phyloP scores from a whole-genome alignment of 2,888 invertebrate species.

The Macrostomum cliftonense region DNA sequence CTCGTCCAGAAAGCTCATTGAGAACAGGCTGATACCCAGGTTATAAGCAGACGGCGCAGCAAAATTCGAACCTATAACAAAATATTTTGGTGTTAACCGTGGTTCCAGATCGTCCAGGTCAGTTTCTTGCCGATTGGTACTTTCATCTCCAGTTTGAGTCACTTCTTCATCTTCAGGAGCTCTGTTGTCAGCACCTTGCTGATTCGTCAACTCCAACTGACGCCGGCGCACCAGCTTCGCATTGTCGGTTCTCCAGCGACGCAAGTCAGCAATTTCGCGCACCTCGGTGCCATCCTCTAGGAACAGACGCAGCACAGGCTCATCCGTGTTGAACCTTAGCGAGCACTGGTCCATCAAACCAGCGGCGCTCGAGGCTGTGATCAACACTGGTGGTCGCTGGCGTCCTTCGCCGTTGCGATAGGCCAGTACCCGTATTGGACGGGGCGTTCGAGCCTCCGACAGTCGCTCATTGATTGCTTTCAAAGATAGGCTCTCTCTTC shows the following conservation, averaged over 20 bases:
- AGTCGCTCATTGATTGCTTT: constrained; percentile 27
- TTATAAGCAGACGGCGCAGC: too few relatives aligned
- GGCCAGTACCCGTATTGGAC: constrained; percentile 28
- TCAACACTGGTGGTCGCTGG: constrained; percentile 24
- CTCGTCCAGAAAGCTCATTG: too few relatives aligned
- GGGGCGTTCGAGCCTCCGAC: constrained; percentile 25
- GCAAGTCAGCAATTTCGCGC: constrained; percentile 28
- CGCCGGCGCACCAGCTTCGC: neutral
- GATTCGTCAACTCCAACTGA: neutral
- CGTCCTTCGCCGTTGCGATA: constrained; percentile 36
- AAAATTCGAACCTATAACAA: too few relatives aligned
- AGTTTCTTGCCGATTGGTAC: too few relatives aligned
- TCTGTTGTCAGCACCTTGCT: neutral
- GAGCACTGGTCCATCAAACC: constrained; percentile 32
- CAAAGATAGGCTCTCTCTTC: constrained; percentile 22
- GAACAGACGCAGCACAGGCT: constrained; percentile 27
- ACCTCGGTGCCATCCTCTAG: constrained; percentile 28
- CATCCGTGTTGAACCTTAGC: constrained; percentile 22
- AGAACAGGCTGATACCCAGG: too few relatives aligned
- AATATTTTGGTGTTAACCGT: too few relatives aligned
- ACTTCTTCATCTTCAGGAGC: too few relatives aligned
- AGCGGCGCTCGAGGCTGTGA: constrained; percentile 31
- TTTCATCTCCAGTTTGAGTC: too few relatives aligned
- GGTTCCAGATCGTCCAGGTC: too few relatives aligned
- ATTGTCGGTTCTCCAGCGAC: constrained; percentile 20